Evolutionary conservation across 2,888 invertebrate genomes (phyloP), one percentile per base, ranked within the genome.

Genomic region (Urechis unicinctus): DNA sequence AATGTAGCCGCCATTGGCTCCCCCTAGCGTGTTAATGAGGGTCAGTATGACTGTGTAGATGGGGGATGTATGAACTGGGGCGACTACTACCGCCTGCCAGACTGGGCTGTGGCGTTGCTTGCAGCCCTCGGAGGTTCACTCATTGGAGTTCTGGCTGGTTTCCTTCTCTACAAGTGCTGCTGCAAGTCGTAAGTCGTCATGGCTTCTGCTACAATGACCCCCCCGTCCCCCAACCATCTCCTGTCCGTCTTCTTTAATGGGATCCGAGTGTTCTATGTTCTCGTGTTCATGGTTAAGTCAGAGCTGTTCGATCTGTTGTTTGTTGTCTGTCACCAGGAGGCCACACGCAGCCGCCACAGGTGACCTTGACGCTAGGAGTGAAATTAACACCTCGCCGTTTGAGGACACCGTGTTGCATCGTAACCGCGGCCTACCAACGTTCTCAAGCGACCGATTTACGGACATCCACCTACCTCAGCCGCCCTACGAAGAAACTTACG

Each of bases 81-180:
- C 52, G 24, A 48, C 21, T 45, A 30, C 17, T n/a, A 55, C 13
- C 26, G 50, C 13, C 28, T 60, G n/a, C 55, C 61, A 3, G 59
- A 60, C 42, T 61, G 59, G 57, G 54, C 55, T 0, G 60, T 64
- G 3, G 62, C 61, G 1, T 43, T 60, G 5, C 26, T 52, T 9
- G 60, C 64, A 2, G 62, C 64, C 6, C 36, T 56, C 4, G 59
- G 49, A 9, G 64, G 64, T 2, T 56, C 64, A 2, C 17, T 64
- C 6, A 52, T 64, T 6, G 64, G 64, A 5, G 31, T 61, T 6
- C 30, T 61, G 13, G 36, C 53, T 5, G 64, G 64, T 6, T 57
- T 62, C 45, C 45, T 59, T 2, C 55, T 62, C 41, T 64, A 62
- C 52, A 55, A 50, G 22, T 64, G 62, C 52, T 64, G 62, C 47